phyloP scores from a whole-genome alignment of 1,140 invertebrate species.

The Wasmannia auropunctata region DNA sequence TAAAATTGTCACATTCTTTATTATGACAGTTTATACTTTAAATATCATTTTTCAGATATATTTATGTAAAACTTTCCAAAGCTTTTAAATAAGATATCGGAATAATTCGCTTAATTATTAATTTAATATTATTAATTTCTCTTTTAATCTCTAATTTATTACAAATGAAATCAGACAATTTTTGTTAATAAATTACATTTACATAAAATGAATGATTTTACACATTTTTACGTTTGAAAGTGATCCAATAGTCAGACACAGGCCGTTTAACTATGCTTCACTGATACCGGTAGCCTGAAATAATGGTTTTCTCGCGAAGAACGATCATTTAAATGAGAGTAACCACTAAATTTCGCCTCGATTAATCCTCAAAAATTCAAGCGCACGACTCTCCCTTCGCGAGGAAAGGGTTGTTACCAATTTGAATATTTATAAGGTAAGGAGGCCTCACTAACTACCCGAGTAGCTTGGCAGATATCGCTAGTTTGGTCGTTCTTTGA shows the following conservation, averaged over 20 bases:
- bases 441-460: constrained; percentile 66
- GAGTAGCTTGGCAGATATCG: constrained; percentile 69
- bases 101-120: not conserved
- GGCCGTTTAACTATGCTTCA: constrained; percentile 12
- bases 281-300: constrained; percentile 23
- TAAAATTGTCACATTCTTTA: not conserved
- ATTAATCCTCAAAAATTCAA: constrained; percentile 75
- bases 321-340: constrained; percentile 66
- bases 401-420: constrained; percentile 63
- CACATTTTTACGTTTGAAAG: not conserved
- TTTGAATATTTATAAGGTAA: constrained; percentile 78
- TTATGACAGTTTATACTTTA: not conserved
- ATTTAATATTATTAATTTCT: constrained; percentile 1
- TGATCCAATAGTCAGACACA: constrained; percentile 22
- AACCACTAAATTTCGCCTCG: constrained; percentile 67
- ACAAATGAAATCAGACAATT: not conserved
- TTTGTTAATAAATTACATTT: constrained; percentile 7
- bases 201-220: not conserved
- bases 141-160: not conserved
- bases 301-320: constrained; percentile 16
- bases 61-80: not conserved
- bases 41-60: not conserved
- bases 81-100: not conserved
- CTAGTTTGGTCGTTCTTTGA: constrained; percentile 61
- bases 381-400: constrained; percentile 65